Evolutionary conservation across 2,797 vertebrate genomes (phyloP), one percentile per base, ranked within the genome.

Genomic region (Halcyon smyrnensis): DNA sequence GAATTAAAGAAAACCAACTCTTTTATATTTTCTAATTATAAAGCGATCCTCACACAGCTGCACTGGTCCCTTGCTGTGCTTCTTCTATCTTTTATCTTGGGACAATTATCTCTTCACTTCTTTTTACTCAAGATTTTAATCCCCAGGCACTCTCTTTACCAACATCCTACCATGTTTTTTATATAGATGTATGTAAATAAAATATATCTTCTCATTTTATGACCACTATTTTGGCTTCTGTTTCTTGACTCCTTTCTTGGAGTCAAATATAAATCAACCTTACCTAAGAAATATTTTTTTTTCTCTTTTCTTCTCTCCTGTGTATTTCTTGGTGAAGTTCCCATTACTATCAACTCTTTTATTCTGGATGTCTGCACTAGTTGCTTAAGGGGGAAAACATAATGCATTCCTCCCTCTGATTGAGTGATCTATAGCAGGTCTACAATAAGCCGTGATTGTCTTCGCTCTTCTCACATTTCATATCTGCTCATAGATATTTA

Each of bases 221-320:
- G 8, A 62, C 41, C 7, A 16, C 7, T 74, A 7, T 15, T 80
- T 67, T 69, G 7, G 3, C 6, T 91, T 84, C 11, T 15, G 12
- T 77, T 63, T 85, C 60, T 70, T 85, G 34, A 59, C 4, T 85
- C 7, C 11, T 71, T 73, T 87, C 13, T 73, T 37, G 59, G 23
- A 79, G n/a, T 73, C 83, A 63, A 43, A 32, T 24, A 39, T 34
- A 65, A 56, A 30, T 78, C 19, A 81, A 6, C 3, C 2, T 63
- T 34, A 64, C 9, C 13, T 37, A 50, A 71, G 17, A 78, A 70
- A 50, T 57, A 27, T 37, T 48, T 27, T 67, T 21, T 7, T 45
- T 15, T 37, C 56, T 36, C 36, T 36, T 27, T 70, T 5, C 3
- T 64, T 6, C 30, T 83, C 1, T 1, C 2, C 24, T 3, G 0